These are phyloP conservation scores for Sphinx pinastri DNA, from an alignment of 2,888 invertebrate genomes.

Conservation along the genomic window DNA sequence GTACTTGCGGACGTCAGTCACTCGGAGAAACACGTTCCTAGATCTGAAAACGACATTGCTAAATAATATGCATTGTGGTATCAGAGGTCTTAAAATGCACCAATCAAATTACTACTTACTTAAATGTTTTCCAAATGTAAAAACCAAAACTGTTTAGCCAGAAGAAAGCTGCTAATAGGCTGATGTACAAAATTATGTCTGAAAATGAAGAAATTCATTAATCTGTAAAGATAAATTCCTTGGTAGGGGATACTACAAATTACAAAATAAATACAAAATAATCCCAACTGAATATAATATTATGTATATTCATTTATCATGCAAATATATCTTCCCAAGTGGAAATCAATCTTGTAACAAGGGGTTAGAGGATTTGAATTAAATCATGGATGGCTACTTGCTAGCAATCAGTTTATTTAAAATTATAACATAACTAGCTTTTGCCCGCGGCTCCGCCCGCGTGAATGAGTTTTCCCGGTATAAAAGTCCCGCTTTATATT, in stretches of 20 bases:
- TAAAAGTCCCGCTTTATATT: too few species aligned
- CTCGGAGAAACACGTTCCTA: conserved; percentile 91
- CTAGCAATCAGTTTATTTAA: not conserved
- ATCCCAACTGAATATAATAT: too few species aligned
- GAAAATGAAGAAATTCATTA: conserved; percentile 56
- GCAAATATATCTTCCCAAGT: too few species aligned
- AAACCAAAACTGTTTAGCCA: conserved; percentile 94
- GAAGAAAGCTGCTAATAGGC: conserved; percentile 91
- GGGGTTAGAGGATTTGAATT: too few species aligned
- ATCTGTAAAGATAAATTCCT: too few species aligned
- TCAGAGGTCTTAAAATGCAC: not conserved
- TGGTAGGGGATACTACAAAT: too few species aligned
- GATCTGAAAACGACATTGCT: conserved; percentile 82
- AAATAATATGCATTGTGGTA: not conserved
- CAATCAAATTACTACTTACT: conserved; percentile 72
- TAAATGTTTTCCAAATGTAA: conserved; percentile 95
- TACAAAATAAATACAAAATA: too few species aligned
- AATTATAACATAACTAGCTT: not conserved
- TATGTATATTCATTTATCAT: too few species aligned
- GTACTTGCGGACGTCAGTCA: conserved; percentile 93
- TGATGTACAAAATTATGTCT: conserved; percentile 91
- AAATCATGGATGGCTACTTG: too few species aligned
- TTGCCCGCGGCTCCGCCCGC: too few species aligned
- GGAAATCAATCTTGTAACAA: too few species aligned
- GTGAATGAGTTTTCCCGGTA: too few species aligned